Evolutionary conservation across 1,140 invertebrate genomes (phyloP).

Genomic region (Drosophila takahashii): DNA sequence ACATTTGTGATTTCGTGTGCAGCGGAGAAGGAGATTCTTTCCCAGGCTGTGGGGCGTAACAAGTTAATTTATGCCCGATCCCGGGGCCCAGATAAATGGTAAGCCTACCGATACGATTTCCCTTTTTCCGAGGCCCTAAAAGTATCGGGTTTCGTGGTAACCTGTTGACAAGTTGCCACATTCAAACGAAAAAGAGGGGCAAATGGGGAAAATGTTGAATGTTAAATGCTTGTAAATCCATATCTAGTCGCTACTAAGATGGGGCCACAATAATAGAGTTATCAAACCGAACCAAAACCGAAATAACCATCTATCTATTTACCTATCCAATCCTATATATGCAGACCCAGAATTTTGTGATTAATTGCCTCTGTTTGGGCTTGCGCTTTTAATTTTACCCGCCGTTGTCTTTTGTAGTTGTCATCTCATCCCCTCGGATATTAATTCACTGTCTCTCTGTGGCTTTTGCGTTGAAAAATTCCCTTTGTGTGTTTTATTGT

Average conservation of each 20-base stretch:
- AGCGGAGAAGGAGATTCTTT: constrained; percentile 42
- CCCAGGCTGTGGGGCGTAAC: constrained; percentile 64
- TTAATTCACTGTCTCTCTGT: constrained; percentile 60
- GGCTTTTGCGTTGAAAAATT: constrained; percentile 69
- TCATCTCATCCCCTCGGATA: constrained; percentile 42
- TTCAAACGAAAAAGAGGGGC: constrained; percentile 1
- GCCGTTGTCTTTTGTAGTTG: constrained; percentile 44
- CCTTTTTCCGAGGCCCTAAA: constrained; percentile 19
- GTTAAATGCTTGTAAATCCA: constrained; percentile 74
- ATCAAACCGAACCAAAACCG: constrained; percentile 45
- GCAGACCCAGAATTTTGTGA: constrained; percentile 56
- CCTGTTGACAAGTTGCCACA: constrained; percentile 62
- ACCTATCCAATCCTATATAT: no score
- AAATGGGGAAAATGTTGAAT: constrained; percentile 59
- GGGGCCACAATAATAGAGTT: constrained; percentile 73
- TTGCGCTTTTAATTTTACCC: constrained; percentile 74
- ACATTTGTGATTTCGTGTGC: not conserved
- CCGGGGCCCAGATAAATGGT: constrained; percentile 54
- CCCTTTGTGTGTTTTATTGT: constrained; percentile 73
- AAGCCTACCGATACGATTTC: constrained; percentile 43
- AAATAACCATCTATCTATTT: no score
- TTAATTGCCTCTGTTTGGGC: constrained; percentile 73
- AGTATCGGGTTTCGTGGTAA: constrained; percentile 36
- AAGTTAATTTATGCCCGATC: constrained; percentile 77
- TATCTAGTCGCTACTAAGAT: constrained; percentile 76